These are phyloP conservation scores for Megaptera novaeangliae DNA, from an alignment of 2,113 vertebrate genomes.

Conservation along the genomic window DNA sequence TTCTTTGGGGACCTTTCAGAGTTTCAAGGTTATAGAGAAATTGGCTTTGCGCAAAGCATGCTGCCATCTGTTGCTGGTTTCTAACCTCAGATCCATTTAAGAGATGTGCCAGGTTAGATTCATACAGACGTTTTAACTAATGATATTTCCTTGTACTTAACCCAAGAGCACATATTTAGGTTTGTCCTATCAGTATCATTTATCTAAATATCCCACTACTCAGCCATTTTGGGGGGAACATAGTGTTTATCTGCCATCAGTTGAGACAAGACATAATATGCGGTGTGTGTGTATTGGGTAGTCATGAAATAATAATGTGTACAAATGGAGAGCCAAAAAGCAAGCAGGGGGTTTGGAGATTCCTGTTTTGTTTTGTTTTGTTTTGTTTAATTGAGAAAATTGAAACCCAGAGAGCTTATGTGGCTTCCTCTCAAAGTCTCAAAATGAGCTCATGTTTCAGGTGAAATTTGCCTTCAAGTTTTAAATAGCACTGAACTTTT, in stretches of 20 bases:
- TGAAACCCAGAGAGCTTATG: not conserved
- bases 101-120: constrained; percentile 30
- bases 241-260: not conserved
- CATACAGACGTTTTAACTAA: constrained; percentile 27
- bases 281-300: not conserved
- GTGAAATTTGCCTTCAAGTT: not conserved
- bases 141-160: constrained; percentile 1
- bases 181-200: not conserved
- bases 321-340: not conserved
- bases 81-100: constrained; percentile 40
- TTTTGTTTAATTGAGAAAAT: not conserved
- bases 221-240: not conserved
- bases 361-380: not conserved
- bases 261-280: not conserved
- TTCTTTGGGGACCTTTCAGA: constrained; percentile 52
- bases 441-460: not conserved
- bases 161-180: not conserved
- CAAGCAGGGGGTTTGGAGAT: not conserved
- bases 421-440: not conserved
- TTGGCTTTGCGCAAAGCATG: constrained; percentile 34
- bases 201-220: not conserved
- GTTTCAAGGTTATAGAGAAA: constrained; percentile 68
- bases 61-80: constrained; percentile 61
- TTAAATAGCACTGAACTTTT: not conserved
- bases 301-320: not conserved